Percentiles rank a stretch among this genome's conserved stretches.
Evolutionary conservation across 2,113 vertebrate genomes (phyloP).

Genomic region (Tupaia chinensis): DNA sequence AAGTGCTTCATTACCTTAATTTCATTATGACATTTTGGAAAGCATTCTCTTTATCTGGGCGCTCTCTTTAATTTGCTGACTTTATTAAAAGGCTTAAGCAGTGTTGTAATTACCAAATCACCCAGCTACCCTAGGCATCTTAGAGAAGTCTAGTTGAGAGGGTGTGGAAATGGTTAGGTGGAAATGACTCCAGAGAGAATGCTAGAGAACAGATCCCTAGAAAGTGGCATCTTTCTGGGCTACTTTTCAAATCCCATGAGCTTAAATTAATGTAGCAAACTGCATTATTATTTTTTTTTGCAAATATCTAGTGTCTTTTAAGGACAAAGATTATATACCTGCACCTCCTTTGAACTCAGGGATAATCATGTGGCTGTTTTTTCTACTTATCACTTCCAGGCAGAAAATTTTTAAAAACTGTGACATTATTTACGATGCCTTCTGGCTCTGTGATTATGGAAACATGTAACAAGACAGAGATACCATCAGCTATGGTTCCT

Average conservation of each 20-base stretch:
- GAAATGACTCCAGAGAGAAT: slow-evolving; percentile 54
- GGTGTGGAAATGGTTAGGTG: slow-evolving; percentile 29
- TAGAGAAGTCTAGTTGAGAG: slow-evolving; percentile 56
- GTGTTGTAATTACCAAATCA: slow-evolving; percentile 76
- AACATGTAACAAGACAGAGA: slow-evolving; percentile 3
- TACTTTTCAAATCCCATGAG: slow-evolving; percentile 21
- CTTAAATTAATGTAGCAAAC: neutral
- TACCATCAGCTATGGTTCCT: neutral
- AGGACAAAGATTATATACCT: neutral
- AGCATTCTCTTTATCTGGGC: slow-evolving; percentile 76
- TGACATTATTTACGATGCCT: neutral
- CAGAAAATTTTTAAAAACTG: slow-evolving; percentile 7
- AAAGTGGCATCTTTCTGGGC: slow-evolving; percentile 2
- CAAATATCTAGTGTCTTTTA: neutral
- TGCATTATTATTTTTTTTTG: neutral
- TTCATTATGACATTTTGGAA: slow-evolving; percentile 82
- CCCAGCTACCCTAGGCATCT: slow-evolving; percentile 49
- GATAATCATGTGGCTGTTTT: neutral
- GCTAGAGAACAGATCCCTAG: neutral
- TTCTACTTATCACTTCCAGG: neutral
- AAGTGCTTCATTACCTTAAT: slow-evolving; percentile 83
- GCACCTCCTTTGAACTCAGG: neutral
- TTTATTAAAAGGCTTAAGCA: slow-evolving; percentile 80
- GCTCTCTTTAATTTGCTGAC: slow-evolving; percentile 78
- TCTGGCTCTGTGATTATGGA: neutral